Conservation (phyloP, 2,797 vertebrate genomes). For the Apodemus agrarius region DNA sequence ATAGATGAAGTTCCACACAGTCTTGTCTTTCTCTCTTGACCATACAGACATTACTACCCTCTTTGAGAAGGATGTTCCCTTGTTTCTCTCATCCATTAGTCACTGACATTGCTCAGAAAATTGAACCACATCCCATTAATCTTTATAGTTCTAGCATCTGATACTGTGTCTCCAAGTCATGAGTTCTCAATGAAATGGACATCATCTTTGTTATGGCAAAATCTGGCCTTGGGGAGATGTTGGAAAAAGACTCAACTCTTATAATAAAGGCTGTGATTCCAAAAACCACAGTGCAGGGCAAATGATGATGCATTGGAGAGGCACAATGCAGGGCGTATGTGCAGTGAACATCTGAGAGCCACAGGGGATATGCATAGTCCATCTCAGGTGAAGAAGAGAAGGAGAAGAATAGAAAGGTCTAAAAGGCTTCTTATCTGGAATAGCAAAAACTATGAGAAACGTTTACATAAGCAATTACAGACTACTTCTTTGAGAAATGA, state of each 20-base stretch:
- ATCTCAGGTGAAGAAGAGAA: neutral
- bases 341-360: neutral
- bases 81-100: neutral
- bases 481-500: neutral
- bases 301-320: neutral
- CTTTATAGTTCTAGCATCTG: slow-evolving; percentile 12
- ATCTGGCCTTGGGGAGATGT: neutral
- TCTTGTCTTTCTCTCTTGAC: neutral
- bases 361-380: neutral
- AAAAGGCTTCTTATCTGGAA: neutral
- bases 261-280: neutral
- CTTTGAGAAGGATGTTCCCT: neutral
- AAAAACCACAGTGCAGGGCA: neutral
- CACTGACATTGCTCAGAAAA: neutral
- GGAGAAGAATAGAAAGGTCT: neutral
- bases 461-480: neutral
- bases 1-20: neutral
- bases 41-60: neutral
- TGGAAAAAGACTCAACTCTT: neutral
- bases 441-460: neutral
- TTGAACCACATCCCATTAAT: neutral
- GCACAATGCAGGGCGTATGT: neutral
- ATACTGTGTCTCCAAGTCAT: neutral
- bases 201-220: neutral
- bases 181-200: neutral